Conservation (phyloP, 2,888 invertebrate species). For the Hesperia comma region DNA sequence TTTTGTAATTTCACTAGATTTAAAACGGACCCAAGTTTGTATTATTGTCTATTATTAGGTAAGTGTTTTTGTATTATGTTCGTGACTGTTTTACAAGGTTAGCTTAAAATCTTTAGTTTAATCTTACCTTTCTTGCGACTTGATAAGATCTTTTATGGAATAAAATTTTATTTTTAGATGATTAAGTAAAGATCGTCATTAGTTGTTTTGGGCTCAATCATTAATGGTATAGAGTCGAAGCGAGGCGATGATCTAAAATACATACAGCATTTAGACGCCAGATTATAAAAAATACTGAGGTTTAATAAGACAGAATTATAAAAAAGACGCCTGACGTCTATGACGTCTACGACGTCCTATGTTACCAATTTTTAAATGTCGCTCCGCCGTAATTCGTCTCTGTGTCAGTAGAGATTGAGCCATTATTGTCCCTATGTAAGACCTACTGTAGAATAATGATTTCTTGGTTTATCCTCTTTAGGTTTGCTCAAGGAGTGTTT, state of each 20-base stretch:
- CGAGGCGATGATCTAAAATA: neutral
- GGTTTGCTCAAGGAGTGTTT: slow-evolving; percentile 74
- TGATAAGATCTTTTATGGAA: slow-evolving; percentile 49
- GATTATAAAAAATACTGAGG: no score
- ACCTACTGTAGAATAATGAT: slow-evolving; percentile 62
- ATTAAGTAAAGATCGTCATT: slow-evolving; percentile 38
- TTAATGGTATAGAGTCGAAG: neutral
- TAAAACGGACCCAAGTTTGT: slow-evolving; percentile 29
- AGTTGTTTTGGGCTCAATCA: slow-evolving; percentile 34
- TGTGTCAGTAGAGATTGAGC: neutral
- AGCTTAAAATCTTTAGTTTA: slow-evolving; percentile 58
- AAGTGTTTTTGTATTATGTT: slow-evolving; percentile 59
- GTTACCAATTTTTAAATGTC: no score
- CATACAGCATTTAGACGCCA: no score
- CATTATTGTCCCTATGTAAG: slow-evolving; percentile 57
- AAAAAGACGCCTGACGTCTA: no score
- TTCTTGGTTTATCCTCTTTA: slow-evolving; percentile 53
- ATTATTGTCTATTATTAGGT: slow-evolving; percentile 52
- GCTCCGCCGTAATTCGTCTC: neutral
- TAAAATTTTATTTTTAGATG: slow-evolving; percentile 38
- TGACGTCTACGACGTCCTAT: no score
- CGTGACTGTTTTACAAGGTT: slow-evolving; percentile 51
- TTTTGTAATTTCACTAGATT: slow-evolving; percentile 18
- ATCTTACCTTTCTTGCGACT: slow-evolving; percentile 49
- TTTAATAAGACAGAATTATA: no score